phyloP scores from a whole-genome alignment of 2,113 vertebrate genomes.

The Gasterosteus aculeatus region DNA sequence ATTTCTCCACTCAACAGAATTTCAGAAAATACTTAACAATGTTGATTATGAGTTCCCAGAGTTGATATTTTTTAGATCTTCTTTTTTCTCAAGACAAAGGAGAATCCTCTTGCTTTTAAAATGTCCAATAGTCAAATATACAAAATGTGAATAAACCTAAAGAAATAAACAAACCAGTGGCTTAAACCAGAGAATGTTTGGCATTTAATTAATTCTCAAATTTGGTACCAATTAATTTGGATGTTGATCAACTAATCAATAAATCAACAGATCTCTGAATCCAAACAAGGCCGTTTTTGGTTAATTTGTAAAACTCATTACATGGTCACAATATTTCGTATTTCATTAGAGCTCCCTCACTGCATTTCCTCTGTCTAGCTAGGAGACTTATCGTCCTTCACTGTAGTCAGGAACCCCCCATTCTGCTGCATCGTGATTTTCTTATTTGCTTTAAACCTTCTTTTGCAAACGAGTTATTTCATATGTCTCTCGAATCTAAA shows the following conservation, averaged over 20 bases:
- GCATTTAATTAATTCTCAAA: neutral
- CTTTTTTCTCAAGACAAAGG: neutral
- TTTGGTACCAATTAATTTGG: neutral
- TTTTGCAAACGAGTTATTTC: slow-evolving; percentile 41
- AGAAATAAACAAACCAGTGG: neutral
- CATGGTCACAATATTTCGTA: neutral
- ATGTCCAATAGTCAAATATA: neutral
- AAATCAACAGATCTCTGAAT: neutral
- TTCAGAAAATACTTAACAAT: neutral
- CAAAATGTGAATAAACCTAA: neutral
- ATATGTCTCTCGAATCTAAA: slow-evolving; percentile 20
- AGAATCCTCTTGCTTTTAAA: neutral
- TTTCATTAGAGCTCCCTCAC: neutral
- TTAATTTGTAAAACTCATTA: neutral
- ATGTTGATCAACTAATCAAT: neutral
- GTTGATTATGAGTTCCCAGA: neutral
- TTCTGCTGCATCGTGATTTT: slow-evolving; percentile 14
- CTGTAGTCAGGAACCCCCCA: slow-evolving; percentile 13
- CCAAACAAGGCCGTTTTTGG: neutral
- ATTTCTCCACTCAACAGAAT: neutral
- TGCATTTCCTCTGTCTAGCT: neutral
- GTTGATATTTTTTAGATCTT: neutral
- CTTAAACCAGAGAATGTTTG: neutral
- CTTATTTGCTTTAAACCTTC: slow-evolving; percentile 21
- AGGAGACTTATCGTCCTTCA: slow-evolving; percentile 7